Percentiles rank a stretch among this genome's conserved stretches.
These are phyloP conservation scores for Tetrapedia diversipes DNA, from an alignment of 2,888 invertebrate species.

Conservation along the genomic window DNA sequence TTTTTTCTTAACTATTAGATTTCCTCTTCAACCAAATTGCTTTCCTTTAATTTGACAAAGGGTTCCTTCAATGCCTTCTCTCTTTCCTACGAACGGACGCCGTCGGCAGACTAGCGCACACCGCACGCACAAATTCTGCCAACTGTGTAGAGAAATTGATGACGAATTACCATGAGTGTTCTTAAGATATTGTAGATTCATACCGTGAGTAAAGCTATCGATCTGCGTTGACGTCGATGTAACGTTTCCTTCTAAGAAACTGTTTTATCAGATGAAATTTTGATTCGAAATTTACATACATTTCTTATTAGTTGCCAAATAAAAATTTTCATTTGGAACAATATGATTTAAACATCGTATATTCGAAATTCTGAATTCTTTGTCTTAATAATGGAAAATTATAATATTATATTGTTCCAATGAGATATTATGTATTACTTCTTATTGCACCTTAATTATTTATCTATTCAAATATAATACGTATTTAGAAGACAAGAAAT, in stretches of 20 bases:
- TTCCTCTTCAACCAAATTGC: slow-evolving; percentile 28
- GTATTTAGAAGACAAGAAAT: background rate
- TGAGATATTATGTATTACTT: background rate
- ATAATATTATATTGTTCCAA: background rate
- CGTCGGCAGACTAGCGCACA: slow-evolving; percentile 69
- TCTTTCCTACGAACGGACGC: slow-evolving; percentile 68
- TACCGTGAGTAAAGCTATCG: slow-evolving; percentile 52
- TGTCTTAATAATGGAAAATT: no score
- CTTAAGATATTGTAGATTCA: slow-evolving; percentile 47
- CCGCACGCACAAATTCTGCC: slow-evolving; percentile 68
- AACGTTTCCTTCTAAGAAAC: background rate
- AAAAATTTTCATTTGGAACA: background rate
- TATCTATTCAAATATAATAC: background rate
- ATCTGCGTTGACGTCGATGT: slow-evolving; percentile 49
- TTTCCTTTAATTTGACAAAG: slow-evolving; percentile 61
- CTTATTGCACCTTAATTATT: background rate
- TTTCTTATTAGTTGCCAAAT: background rate
- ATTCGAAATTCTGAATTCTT: background rate
- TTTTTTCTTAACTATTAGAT: slow-evolving; percentile 14
- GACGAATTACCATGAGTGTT: slow-evolving; percentile 57
- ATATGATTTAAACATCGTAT: background rate
- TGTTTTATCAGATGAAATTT: slow-evolving; percentile 24
- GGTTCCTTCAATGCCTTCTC: slow-evolving; percentile 50
- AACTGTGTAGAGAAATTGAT: slow-evolving; percentile 68
- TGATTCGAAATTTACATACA: slow-evolving; percentile 10